A percentile compares a stretch with the other conserved stretches of the same genome.
Evolutionary conservation across 1,140 invertebrate species (phyloP).

Genomic region (Drosophila gunungcola): DNA sequence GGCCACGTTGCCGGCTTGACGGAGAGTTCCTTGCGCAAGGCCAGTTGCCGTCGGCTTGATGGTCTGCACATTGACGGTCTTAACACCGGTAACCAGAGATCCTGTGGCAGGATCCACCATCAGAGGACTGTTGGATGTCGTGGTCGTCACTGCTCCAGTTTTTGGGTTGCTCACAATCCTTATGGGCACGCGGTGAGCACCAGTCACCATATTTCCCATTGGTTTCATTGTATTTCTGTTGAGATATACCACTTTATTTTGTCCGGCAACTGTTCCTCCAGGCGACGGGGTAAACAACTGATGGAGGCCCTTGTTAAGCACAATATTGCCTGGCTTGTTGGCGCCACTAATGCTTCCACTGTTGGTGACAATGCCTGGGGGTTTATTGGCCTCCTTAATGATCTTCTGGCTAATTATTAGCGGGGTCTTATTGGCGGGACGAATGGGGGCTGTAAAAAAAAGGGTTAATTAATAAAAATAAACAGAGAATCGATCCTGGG

Average conservation of each 20-base stretch:
- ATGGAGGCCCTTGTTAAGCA: constrained; percentile 72
- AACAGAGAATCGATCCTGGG: no score
- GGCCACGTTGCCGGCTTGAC: constrained; percentile 35
- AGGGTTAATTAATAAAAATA: neutral
- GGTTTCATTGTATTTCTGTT: constrained; percentile 79
- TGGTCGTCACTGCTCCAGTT: constrained; percentile 10
- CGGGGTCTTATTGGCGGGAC: constrained; percentile 40
- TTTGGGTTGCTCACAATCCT: constrained; percentile 65
- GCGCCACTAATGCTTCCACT: constrained; percentile 13
- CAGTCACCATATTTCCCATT: constrained; percentile 16
- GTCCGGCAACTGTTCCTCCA: constrained; percentile 16
- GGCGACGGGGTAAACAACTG: constrained; percentile 48
- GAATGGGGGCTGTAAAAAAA: constrained; percentile 16
- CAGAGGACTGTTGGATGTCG: constrained; percentile 29
- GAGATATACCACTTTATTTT: constrained; percentile 74
- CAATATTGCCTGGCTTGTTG: constrained; percentile 50
- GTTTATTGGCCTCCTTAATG: constrained; percentile 66
- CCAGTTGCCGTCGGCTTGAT: constrained; percentile 35
- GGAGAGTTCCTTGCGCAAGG: constrained; percentile 19
- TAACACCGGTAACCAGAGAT: constrained; percentile 19
- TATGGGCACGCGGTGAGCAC: constrained; percentile 49
- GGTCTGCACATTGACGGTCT: constrained; percentile 56
- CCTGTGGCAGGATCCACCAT: constrained; percentile 46
- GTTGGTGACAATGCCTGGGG: constrained; percentile 10
- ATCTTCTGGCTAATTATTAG: constrained; percentile 80